Base-by-base conservation (phyloP, 2,113 vertebrate species). In the Mustela nigripes region DNA sequence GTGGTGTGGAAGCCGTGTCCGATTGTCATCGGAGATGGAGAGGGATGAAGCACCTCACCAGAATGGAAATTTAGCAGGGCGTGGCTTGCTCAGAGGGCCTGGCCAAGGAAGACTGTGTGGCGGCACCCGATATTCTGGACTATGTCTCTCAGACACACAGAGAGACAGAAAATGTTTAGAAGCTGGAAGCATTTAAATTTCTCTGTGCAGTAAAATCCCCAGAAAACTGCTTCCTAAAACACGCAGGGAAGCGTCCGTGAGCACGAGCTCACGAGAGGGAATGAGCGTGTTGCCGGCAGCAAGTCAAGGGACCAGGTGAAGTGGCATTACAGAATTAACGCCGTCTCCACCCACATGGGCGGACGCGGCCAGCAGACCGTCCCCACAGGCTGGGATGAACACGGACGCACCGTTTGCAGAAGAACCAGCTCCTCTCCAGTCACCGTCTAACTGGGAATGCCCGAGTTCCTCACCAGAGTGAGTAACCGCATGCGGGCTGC, bases 341-440 rank as follows among this genome's bases (percentile, higher is more conserved):
- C 22, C 26, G 31, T 26, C 67, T 31, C 15, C 2, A 4, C 36
- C 58, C 21, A 28, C 5, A 3, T 39, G 56, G 9, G 9, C 24
- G 19, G 33, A 10, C 69, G 11, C n/a, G 36, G 2, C 0, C 28
- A 48, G 45, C 28, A 11, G 74, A 18, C 74, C 42, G 16, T 48
- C 74, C 89, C 83, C 31, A 26, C 56, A 4, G 50, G 50, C 16
- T 2, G 36, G 42, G 4, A 6, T 0, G 15, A 42, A 74, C 26
- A 2, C 50, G 1, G 1, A 21, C n/a, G 0, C 5, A 2, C 0
- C 0, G 4, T 28, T 42, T 74, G 33, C 36, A 2, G 1, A 24
- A 42, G 12, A 16, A 5, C 31, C 7, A 1, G 58, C 26, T n/a
- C 9, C 36, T 19, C 12, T 45, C 1, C 24, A 1, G 42, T 14